Base-by-base conservation (phyloP, 2,797 vertebrate species). In the Sebastes oblongus region DNA sequence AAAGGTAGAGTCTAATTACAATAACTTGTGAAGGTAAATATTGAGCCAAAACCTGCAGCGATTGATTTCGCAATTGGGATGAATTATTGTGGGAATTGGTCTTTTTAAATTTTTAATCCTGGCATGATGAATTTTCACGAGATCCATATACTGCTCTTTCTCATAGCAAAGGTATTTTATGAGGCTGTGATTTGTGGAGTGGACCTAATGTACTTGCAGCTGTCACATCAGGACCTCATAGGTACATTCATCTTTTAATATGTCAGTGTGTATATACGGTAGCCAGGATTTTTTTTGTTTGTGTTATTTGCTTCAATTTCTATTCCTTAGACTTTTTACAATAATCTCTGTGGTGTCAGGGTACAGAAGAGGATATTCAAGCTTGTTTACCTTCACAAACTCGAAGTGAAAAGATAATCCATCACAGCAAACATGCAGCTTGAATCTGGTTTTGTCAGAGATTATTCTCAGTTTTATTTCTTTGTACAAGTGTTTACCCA, bases 61-160 rank as follows among this genome's bases (percentile, higher is more conserved):
- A 77, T 89, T 32, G 36, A 20, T 75, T 73, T 73, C 2, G 9
- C 12, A 55, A 24, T 83, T 80, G 58, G 71, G 11, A 9, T 54
- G 75, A 83, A 25, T 83, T 72, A 77, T 79, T 62, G 27, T 25
- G 16, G 65, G 77, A 36, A 36, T 56, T 81, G 66, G 27, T 71
- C 73, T 78, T 87, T 86, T 69, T 75, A 14, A 82, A 66, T 59
- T 78, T 83, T 78, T 54, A 66, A 87, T 78, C 55, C 60, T 24
- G 34, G 54, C 71, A 70, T 70, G 86, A 85, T 84, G 55, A 73
- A 72, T 75, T 67, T 72, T 39, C 85, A 54, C 61, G 36, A 52
- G 27, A 55, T 76, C 76, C 78, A 42, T 82, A 4, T 66, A 52
- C 55, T 42, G 32, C 13, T 54, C 14, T 72, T 62, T 54, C 16